phyloP scores from a whole-genome alignment of 2,113 vertebrate genomes.

The Choloepus hoffmanni region DNA sequence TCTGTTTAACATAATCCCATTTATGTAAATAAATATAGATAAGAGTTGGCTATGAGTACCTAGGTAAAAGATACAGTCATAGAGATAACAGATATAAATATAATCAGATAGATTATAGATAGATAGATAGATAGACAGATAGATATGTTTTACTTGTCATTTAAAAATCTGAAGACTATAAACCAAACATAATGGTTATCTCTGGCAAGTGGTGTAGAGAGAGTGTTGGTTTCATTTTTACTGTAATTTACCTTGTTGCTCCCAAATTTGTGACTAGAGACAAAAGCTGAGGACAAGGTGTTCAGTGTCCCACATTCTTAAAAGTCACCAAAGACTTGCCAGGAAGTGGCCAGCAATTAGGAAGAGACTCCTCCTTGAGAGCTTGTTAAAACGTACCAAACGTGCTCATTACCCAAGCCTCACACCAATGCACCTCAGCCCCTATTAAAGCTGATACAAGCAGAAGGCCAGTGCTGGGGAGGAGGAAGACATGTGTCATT shows the following conservation, averaged over 20 bases:
- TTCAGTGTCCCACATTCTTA: background rate
- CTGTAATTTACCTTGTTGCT: background rate
- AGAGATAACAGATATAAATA: background rate
- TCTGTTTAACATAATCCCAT: background rate
- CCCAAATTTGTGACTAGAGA: background rate
- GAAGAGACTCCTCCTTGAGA: background rate
- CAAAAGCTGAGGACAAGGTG: background rate
- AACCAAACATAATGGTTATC: background rate
- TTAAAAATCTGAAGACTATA: background rate
- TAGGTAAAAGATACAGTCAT: background rate
- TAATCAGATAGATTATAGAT: background rate
- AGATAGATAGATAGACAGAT: no score
- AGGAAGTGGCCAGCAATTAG: background rate
- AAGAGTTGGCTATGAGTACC: background rate
- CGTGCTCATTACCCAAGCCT: background rate
- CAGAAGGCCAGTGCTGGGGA: background rate
- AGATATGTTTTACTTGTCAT: background rate
- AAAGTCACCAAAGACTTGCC: background rate
- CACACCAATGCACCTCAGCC: background rate
- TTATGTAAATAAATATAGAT: background rate
- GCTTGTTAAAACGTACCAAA: background rate
- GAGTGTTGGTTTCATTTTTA: background rate
- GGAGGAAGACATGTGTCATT: background rate
- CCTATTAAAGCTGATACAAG: background rate
- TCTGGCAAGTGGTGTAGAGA: background rate